Base-by-base conservation (phyloP, 2,888 invertebrate genomes). In the Drosophila nr. fundita region DNA sequence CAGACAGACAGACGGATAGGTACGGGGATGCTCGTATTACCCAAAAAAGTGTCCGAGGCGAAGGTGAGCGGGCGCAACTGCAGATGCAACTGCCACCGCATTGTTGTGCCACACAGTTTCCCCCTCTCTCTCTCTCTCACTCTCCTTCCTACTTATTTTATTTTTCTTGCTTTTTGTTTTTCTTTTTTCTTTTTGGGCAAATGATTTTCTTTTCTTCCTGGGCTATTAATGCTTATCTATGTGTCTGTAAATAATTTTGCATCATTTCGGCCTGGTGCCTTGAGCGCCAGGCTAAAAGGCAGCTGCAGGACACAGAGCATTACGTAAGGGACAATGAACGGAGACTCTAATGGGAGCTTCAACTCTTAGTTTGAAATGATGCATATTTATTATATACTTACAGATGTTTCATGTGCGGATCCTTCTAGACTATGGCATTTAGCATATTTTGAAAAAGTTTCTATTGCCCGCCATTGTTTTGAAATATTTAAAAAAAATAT, bases 171-270 rank as follows among this genome's bases (percentile, higher is more conserved):
- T 67, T 70, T 27, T 49, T 18, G 10, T 24, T 6, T 38, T 29
- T 55, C 38, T 36, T 29, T 55, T 38, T 38, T 29, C 18, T 1
- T n/a, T 74, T 77, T 81, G 80, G 77, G 62, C 68, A 86, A 78
- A 82, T 71, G 82, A 82, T 84, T 84, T 71, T 80, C 66, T 65
- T 76, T 68, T 82, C 68, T 70, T 68, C 55, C 38, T 27, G 27
- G 32, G 59, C 65, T 55, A 54, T 29, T 18, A 50, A 48, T 53
- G 58, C 57, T 53, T 68, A 40, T 58, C 63, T 48, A 58, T 78
- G 71, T 80, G 80, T 64, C 55, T 72, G 71, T 77, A 68, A 67
- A 74, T 78, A 80, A 78, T 87, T 86, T 87, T 87, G 86, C 86
- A 86, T 86, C 86, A 87, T 78, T 70, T 80, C 73, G 73, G 57